Base-by-base conservation (phyloP, 2,113 vertebrate genomes). In the Notothenia coriiceps region DNA sequence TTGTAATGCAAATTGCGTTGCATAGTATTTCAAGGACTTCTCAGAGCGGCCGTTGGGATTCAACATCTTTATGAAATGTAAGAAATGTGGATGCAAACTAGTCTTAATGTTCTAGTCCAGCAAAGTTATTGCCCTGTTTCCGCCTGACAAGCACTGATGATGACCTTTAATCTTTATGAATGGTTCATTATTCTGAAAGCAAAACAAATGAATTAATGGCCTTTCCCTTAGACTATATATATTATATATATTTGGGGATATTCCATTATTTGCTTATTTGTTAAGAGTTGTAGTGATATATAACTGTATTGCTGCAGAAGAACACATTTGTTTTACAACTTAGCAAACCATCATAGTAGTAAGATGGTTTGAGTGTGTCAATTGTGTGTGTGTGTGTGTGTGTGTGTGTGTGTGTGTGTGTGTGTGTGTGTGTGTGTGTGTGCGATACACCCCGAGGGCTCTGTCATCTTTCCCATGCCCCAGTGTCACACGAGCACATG, bases 391-490 rank as follows among this genome's bases (percentile, higher is more conserved):
- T 50, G 18, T 55, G 62, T 51, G 18, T 60, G 43, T 49, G 55
- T 14, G 11, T 47, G 46, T 47, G 46, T 47, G 12, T 47, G 46
- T 47, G 46, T 47, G 46, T 47, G 46, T 14, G 46, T 47, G 46
- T 14, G 46, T 47, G 46, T 47, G 46, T 47, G 25, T 60, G 29
- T 61, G 20, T 65, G 46, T 46, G 47, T 75, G n/a, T 47, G 66
- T 74, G 49, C 44, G n/a, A 64, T 20, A 12, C 14, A 52, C 79
- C 83, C 80, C 2, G 0, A 69, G 79, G 79, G 47, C 77, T 57
- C 51, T 86, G 81, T 86, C 80, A 85, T 88, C 71, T 83, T 92
- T 94, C 89, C 90, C 92, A 91, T 89, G 92, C 86, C 78, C 89
- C 77, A 63, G 40, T 87, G 77, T 88, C 84, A 77, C 85, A 83